Percentiles rank a stretch among this genome's conserved stretches.
Conservation (phyloP, 2,797 vertebrate genomes). For the Potorous gilbertii region DNA sequence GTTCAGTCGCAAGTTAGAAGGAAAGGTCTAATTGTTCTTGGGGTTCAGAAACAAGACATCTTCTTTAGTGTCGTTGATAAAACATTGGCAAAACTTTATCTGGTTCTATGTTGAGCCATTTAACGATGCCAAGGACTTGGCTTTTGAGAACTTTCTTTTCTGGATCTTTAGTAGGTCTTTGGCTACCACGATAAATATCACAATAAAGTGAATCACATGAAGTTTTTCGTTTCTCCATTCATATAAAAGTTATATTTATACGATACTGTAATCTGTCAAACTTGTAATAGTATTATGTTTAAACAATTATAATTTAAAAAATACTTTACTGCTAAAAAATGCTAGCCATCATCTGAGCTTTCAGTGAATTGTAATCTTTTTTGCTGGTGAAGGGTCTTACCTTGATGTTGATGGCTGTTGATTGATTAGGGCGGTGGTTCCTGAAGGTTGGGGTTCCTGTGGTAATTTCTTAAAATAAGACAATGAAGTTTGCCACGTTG, state of each 20-base stretch:
- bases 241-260: not conserved
- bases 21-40: not conserved
- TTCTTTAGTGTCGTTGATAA: not conserved
- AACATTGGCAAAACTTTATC: not conserved
- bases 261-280: not conserved
- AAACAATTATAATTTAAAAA: not conserved
- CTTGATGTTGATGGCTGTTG: not conserved
- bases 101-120: not conserved
- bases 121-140: not conserved
- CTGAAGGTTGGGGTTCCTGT: not conserved
- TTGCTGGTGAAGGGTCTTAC: not conserved
- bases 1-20: not conserved
- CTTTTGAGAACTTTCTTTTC: not conserved
- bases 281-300: not conserved
- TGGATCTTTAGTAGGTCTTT: not conserved
- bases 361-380: not conserved
- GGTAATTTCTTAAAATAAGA: not conserved
- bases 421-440: not conserved
- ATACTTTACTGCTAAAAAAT: not conserved
- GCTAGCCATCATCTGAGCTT: not conserved
- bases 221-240: not conserved
- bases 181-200: not conserved
- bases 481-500: not conserved
- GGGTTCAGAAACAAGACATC: not conserved
- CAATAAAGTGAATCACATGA: not conserved